Base-by-base conservation (phyloP, 2,113 vertebrate genomes). In the Halichoeres trimaculatus region DNA sequence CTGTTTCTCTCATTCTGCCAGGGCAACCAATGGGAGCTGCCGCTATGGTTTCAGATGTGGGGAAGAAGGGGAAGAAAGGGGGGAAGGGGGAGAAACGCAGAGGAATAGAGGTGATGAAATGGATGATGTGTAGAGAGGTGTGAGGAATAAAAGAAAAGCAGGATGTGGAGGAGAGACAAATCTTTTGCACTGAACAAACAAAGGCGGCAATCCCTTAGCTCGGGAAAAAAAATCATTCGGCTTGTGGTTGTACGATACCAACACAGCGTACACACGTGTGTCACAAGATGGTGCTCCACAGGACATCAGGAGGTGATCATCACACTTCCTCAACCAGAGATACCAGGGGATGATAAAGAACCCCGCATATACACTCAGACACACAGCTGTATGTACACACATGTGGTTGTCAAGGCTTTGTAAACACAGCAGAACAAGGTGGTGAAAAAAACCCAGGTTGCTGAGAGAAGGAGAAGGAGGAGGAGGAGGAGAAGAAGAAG, bases 21-120 rank as follows among this genome's bases (percentile, higher is more conserved):
- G 55, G 8, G 8, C 48, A 45, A 76, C 90, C 89, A 93, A 90
- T 92, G 8, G 82, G 74, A 75, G 70, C 85, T 1, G 54, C 69
- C 30, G 36, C 78, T 72, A 75, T 55, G 36, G 36, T 77, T 87
- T 90, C 73, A 83, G 76, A 84, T 80, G 83, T 80, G 61, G 76
- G 84, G 71, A 88, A 83, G 83, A 88, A 81, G 78, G 70, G 75
- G 58, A 9, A 45, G 74, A 69, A 74, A 8, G 7, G 47, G 47
- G 43, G 26, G 35, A 30, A 64, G 47, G 67, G 61, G 19, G 65
- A 10, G 65, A 23, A 67, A 70, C n/a, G 56, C 30, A 52, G 53
- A 74, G 65, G 72, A 74, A 81, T 70, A 52, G 65, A 80, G 83
- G 85, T 85, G 75, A 84, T 68, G 62, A 40, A 73, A 76, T 40